Base-by-base conservation (phyloP, 1,140 invertebrate genomes). In the Forficula auricularia region DNA sequence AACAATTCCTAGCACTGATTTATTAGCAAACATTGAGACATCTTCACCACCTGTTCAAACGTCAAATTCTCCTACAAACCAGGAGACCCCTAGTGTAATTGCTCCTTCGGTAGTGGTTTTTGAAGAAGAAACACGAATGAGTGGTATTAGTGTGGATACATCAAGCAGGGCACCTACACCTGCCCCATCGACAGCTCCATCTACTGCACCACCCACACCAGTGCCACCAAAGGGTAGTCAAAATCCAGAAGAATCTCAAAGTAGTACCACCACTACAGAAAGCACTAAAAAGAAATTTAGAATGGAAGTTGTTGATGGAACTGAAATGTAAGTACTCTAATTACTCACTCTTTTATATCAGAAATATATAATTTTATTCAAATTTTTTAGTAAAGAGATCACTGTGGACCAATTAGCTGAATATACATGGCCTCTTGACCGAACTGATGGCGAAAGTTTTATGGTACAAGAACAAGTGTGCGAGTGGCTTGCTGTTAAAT, bases 391-490 rank as follows among this genome's bases (percentile, higher is more conserved):
- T n/a, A 56, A 58, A 49, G 73, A 80, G 27, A 79, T 85, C 53
- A 81, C 75, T 9, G 82, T 84, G 10, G 79, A 86, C 40, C 83
- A 84, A 57, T 74, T 97, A 14, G 85, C 86, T 49, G 90, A 96
- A 59, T 96, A 97, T 57, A 81, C 82, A 52, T 96, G 90, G 90
- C 86, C 88, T 4, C 70, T 75, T 30, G 74, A 79, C 48, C 51
- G 54, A 65, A 65, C 48, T 70, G 53, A 64, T 66, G 76, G 67
- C 49, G 80, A 85, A 46, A 75, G 75, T 3, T 85, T 73, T 52
- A 82, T 91, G 73, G 71, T 92, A 35, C 88, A 91, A 56, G 88
- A 92, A 63, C 86, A 94, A 64, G 79, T 96, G 36, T 83, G 85
- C 0, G 81, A 90, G 52, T 96, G 82, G 62, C 65, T 97, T 16